Evolutionary conservation across 2,113 vertebrate genomes (phyloP).

Genomic region (Lasiurus borealis): DNA sequence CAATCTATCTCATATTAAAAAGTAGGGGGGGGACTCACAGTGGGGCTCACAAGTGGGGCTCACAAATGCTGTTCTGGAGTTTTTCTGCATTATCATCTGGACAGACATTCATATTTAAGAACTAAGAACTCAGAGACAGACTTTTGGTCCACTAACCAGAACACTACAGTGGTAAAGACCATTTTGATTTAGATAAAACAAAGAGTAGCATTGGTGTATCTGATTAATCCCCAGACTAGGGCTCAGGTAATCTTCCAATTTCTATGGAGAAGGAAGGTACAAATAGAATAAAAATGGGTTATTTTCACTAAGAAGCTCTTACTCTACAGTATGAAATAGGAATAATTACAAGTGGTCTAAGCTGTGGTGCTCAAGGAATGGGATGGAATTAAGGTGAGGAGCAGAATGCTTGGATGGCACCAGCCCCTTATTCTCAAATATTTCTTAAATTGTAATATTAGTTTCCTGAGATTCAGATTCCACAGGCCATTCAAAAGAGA

Average conservation of each 20-base stretch:
- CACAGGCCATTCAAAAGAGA: not conserved
- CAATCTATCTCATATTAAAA: not conserved
- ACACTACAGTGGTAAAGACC: not conserved
- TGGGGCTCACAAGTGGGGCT: not conserved
- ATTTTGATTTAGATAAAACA: not conserved
- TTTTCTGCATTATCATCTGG: not conserved
- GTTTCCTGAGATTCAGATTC: not conserved
- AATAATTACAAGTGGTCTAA: accelerated
- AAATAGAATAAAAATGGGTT: not conserved
- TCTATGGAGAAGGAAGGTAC: not conserved
- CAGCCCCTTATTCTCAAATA: not conserved
- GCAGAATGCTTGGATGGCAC: not conserved
- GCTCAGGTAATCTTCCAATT: not conserved
- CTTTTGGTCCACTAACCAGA: not conserved
- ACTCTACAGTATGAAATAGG: not conserved
- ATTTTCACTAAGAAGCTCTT: not conserved
- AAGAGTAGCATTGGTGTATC: too few relatives aligned
- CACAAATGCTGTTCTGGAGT: not conserved
- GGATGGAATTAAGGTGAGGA: not conserved
- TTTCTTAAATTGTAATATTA: not conserved
- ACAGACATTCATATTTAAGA: not conserved
- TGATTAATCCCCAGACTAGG: not conserved
- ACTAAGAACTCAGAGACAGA: not conserved
- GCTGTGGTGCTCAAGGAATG: too few relatives aligned
- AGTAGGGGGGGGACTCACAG: too few relatives aligned